Evolutionary conservation across 2,888 invertebrate genomes (phyloP), one percentile per base, ranked within the genome.

Genomic region (Chrysolina haemoptera): DNA sequence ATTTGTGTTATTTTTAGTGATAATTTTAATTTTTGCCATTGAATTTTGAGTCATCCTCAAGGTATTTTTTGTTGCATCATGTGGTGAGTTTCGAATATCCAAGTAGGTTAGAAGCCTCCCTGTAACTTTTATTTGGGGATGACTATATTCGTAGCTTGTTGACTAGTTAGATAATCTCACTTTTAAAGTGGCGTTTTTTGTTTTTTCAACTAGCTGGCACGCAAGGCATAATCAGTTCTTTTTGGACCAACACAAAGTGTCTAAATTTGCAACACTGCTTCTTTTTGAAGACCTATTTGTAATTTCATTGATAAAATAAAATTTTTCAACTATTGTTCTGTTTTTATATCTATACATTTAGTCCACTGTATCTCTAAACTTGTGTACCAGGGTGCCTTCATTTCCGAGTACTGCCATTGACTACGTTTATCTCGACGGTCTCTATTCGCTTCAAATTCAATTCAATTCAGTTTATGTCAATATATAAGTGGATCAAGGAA

Each of bases 201-300:
- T 59, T 59, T n/a, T 35, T 22, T 59, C 35, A 6, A 35, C 20
- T 53, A 27, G 59, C 59, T 59, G 35, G 27, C 59, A 59, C 59
- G 22, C 14, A 35, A 59, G 8, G 59, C 35, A 22, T 59, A 50
- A 20, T 46, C 48, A 16, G 8, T 22, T 66, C 50, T 20, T 70
- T 71, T 75, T 75, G 76, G 78, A 78, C 76, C 78, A 78, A 78
- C 63, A 71, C 70, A 14, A 59, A 59, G 67, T 75, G 76, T 71
- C 75, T 74, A 68, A 78, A 70, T 76, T 73, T 68, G 68, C 63
- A 74, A 71, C 62, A 63, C 46, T 73, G 74, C 75, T 76, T 75
- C 73, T 76, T 73, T 63, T 75, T 69, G 41, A 73, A 74, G 12
- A 59, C n/a, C 22, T 59, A 50, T 76, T 78, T 78, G 76, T 78